Base-by-base conservation (phyloP, 2,888 invertebrate genomes). In the Drosophila prolongata region DNA sequence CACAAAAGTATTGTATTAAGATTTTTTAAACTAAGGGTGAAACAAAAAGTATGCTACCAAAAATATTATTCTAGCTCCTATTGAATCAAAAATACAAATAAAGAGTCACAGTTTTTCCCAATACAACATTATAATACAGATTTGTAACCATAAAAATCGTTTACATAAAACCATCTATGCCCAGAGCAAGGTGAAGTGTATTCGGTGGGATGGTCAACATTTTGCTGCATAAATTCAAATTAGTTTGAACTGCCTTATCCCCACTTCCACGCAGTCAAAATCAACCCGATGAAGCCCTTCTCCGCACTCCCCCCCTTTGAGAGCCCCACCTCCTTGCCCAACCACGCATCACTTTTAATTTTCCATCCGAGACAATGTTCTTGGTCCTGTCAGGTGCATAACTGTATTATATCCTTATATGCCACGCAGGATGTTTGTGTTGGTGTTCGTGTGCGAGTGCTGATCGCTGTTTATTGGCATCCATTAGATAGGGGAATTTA, bases 401-500 rank as follows among this genome's bases (percentile, higher is more conserved):
- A 56, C 78, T 54, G 62, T 60, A 81, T 73, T 77, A 77, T 68
- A 75, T 78, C 81, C 71, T 67, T 73, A 69, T 49, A 50, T 44
- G 10, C 52, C 14, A 24, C 34, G 10, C 43, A 44, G 57, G 58
- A 8, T 43, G n/a, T 49, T 10, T 47, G 47, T 40, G 42, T 24
- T 24, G 4, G 24, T 24, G 24, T 24, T 24, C 24, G 24, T 37
- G 40, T 37, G 37, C 53, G 35, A 11, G 46, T 52, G 46, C 58
- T 14, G 40, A 40, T 47, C 52, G 34, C 59, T 75, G 76, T 78
- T 83, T 88, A 83, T 83, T 88, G 83, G 88, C 88, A 83, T 82
- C 80, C 76, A 86, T 88, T 80, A 88, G 84, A 83, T 88, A 83
- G 83, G 76, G 80, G 83, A 88, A 86, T 83, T 83, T 83, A 83